phyloP scores from a whole-genome alignment of 2,888 invertebrate species.

The Drosophila meridionalis region DNA sequence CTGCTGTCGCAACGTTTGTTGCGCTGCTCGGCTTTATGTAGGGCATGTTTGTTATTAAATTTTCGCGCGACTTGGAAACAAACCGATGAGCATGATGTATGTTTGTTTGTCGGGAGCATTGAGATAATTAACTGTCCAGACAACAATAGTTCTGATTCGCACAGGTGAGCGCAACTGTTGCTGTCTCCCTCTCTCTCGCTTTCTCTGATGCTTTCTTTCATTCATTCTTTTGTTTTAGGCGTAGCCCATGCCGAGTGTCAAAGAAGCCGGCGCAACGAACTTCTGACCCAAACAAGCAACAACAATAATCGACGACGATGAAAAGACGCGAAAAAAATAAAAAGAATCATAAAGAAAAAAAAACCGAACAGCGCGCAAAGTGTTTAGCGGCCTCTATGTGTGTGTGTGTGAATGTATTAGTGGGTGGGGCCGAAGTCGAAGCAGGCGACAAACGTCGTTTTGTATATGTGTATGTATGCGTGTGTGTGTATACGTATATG shows the following conservation, averaged over 20 bases:
- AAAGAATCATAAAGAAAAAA: slow-evolving; percentile 41
- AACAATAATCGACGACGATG: slow-evolving; percentile 57
- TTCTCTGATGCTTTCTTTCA: neutral
- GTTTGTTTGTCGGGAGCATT: neutral
- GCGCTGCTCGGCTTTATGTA: slow-evolving; percentile 29
- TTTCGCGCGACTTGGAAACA: neutral
- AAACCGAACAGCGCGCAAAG: slow-evolving; percentile 45
- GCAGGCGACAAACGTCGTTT: slow-evolving; percentile 23
- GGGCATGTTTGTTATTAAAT: slow-evolving; percentile 31
- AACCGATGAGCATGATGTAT: neutral
- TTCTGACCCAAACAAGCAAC: slow-evolving; percentile 73
- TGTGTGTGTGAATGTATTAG: slow-evolving; percentile 17
- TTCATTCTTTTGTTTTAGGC: neutral
- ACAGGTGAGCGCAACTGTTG: slow-evolving; percentile 47
- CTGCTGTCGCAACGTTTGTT: slow-evolving; percentile 16
- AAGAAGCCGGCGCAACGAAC: slow-evolving; percentile 57
- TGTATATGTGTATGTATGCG: slow-evolving; percentile 2
- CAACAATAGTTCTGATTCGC: slow-evolving; percentile 14
- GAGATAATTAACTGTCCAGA: neutral
- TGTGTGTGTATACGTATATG: slow-evolving; percentile 8
- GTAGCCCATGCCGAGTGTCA: slow-evolving; percentile 50
- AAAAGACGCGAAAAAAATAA: slow-evolving; percentile 68
- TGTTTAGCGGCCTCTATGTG: slow-evolving; percentile 32
- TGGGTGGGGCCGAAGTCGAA: slow-evolving; percentile 45
- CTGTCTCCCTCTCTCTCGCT: neutral